phyloP scores from a whole-genome alignment of 2,113 vertebrate genomes.

The Ptychochromis oligacanthus region DNA sequence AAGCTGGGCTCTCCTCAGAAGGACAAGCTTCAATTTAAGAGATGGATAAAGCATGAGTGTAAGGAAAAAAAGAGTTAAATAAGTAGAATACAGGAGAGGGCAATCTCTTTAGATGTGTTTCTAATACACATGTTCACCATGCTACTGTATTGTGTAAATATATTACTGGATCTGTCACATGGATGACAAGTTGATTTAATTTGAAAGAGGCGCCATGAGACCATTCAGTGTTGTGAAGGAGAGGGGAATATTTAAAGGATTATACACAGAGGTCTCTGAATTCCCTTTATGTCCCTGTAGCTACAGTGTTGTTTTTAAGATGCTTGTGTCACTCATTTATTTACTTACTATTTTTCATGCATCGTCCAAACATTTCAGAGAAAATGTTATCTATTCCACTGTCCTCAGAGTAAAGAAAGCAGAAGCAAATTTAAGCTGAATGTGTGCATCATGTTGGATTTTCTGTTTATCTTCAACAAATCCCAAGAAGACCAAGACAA shows the following conservation, averaged over 20 bases:
- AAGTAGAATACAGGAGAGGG: not conserved
- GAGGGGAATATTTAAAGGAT: not conserved
- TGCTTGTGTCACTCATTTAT: not conserved
- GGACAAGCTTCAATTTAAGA: not conserved
- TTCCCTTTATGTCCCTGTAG: not conserved
- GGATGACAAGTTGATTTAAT: rapidly evolving
- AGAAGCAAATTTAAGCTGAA: not conserved
- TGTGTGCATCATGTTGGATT: not conserved
- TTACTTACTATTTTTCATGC: not conserved
- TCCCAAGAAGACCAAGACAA: not conserved
- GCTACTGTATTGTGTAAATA: rapidly evolving
- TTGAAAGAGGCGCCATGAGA: not conserved
- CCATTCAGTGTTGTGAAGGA: not conserved
- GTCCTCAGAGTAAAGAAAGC: not conserved
- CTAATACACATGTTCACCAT: rapidly evolving
- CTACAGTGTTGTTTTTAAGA: not conserved
- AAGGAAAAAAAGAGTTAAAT: no score
- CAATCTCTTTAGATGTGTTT: not conserved
- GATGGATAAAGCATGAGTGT: not conserved
- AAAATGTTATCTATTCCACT: not conserved
- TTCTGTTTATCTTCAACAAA: not conserved
- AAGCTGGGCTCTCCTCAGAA: not conserved
- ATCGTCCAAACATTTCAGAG: conserved; percentile 1
- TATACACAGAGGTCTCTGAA: not conserved
- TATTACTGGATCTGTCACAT: not conserved